These are phyloP conservation scores for Hydrocynus forskahlii DNA, from an alignment of 2,797 vertebrate species.

Conservation along the genomic window DNA sequence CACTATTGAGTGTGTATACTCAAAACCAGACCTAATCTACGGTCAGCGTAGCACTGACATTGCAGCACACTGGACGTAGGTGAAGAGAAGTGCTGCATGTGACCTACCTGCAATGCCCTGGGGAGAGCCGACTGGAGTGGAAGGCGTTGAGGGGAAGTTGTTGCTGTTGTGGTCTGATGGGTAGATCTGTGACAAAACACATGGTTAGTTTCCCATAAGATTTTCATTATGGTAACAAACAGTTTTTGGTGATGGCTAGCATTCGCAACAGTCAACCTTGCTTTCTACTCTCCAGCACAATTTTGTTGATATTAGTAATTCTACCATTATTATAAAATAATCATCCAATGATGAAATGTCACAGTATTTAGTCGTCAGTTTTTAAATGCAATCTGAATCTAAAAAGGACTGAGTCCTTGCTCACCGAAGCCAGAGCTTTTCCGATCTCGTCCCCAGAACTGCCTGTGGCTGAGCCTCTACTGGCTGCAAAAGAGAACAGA, in stretches of 20 bases:
- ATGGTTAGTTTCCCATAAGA: neutral
- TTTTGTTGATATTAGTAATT: too few relatives aligned
- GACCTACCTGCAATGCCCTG: conserved; percentile 90
- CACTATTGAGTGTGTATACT: neutral
- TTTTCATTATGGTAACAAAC: neutral
- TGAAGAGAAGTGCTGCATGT: neutral
- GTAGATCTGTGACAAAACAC: conserved; percentile 85
- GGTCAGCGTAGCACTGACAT: neutral
- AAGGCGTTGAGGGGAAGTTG: conserved; percentile 94
- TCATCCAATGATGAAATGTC: too few relatives aligned
- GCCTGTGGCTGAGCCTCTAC: conserved; percentile 87
- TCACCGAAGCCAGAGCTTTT: conserved; percentile 97
- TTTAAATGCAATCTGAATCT: neutral
- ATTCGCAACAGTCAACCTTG: neutral
- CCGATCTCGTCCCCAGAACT: conserved; percentile 98
- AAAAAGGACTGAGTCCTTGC: conserved; percentile 58
- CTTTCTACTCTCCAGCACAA: too few relatives aligned
- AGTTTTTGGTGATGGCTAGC: neutral
- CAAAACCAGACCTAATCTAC: conserved; percentile 13
- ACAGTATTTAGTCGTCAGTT: neutral
- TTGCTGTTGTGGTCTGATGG: conserved; percentile 97
- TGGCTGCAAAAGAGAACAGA: conserved; percentile 73
- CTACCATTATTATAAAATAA: too few relatives aligned
- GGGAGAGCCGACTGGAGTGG: conserved; percentile 94
- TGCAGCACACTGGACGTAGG: neutral